Percentiles rank a stretch among this genome's conserved stretches.
phyloP scores from a whole-genome alignment of 2,797 vertebrate species.

The Zonotrichia albicollis region DNA sequence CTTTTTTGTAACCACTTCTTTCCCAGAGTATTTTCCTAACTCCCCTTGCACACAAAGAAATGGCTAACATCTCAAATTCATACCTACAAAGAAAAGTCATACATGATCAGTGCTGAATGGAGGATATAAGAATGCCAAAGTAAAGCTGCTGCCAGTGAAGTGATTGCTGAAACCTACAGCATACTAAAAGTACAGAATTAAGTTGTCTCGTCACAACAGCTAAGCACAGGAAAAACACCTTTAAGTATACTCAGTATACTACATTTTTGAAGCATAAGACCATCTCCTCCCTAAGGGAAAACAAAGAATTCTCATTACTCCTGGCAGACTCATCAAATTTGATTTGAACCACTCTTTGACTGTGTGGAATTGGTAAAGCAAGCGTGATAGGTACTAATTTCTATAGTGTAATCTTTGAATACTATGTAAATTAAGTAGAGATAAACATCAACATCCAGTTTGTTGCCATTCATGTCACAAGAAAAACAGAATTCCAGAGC shows the following conservation, averaged over 20 bases:
- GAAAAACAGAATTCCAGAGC: not conserved
- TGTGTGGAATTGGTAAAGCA: not conserved
- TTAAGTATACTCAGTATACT: not conserved
- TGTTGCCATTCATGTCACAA: not conserved
- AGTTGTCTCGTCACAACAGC: not conserved
- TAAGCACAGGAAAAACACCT: not conserved
- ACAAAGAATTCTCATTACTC: not conserved
- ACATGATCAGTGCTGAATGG: not conserved
- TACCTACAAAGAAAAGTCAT: not conserved
- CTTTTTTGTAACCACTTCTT: not conserved
- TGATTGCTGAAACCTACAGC: not conserved
- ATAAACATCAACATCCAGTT: not conserved
- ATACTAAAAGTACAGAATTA: not conserved
- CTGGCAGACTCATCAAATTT: not conserved
- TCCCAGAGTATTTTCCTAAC: not conserved
- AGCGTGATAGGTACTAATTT: not conserved
- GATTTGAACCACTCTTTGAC: not conserved
- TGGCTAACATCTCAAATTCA: not conserved
- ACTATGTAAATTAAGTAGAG: not conserved
- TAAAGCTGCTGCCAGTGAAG: not conserved
- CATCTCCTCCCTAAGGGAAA: not conserved
- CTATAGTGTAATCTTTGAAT: not conserved
- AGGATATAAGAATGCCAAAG: not conserved
- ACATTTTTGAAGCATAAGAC: not conserved
- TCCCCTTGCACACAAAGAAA: not conserved